phyloP scores from a whole-genome alignment of 2,888 invertebrate genomes.

The Crossocerus cetratus region DNA sequence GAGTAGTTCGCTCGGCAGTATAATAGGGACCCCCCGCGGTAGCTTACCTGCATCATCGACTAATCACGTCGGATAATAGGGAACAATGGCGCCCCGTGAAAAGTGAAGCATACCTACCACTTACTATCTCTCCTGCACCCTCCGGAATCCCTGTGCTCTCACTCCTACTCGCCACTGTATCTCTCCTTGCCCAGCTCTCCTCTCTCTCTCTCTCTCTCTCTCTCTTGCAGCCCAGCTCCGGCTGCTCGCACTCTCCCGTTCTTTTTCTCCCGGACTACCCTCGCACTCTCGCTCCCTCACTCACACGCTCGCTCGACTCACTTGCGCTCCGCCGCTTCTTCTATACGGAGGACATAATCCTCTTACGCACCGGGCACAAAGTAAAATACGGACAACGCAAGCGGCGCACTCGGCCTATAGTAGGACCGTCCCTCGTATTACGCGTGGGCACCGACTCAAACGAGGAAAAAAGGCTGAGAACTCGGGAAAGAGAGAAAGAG shows the following conservation, averaged over 20 bases:
- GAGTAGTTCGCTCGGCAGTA: slow-evolving; percentile 57
- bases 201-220: slow-evolving; percentile 1
- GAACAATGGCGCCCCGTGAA: slow-evolving; percentile 74
- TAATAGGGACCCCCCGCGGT: slow-evolving; percentile 76
- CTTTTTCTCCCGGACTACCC: slow-evolving; percentile 21
- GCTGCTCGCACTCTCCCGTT: slow-evolving; percentile 2
- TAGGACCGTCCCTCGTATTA: slow-evolving; percentile 49
- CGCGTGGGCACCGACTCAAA: slow-evolving; percentile 45
- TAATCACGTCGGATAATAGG: slow-evolving; percentile 76
- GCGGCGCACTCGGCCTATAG: slow-evolving; percentile 35
- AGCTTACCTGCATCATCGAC: slow-evolving; percentile 77
- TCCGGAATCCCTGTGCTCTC: slow-evolving; percentile 1
- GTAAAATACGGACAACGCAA: slow-evolving; percentile 69
- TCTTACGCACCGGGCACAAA: slow-evolving; percentile 75
- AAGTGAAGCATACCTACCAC: slow-evolving; percentile 74
- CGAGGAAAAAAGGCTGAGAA: slow-evolving; percentile 15
- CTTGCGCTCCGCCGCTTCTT: slow-evolving; percentile 23
- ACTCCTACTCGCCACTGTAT: slow-evolving; percentile 23
- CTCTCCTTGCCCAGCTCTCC: slow-evolving; percentile 1
- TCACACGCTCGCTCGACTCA: slow-evolving; percentile 21
- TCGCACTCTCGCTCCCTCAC: not conserved
- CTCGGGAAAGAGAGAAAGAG: slow-evolving; percentile 1
- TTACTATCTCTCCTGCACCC: slow-evolving; percentile 58
- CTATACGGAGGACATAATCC: slow-evolving; percentile 68
- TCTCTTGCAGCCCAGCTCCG: slow-evolving; percentile 8